Evolutionary conservation across 2,113 vertebrate species (phyloP), one percentile per base, ranked within the genome.

Genomic region (Centropus bengalensis): DNA sequence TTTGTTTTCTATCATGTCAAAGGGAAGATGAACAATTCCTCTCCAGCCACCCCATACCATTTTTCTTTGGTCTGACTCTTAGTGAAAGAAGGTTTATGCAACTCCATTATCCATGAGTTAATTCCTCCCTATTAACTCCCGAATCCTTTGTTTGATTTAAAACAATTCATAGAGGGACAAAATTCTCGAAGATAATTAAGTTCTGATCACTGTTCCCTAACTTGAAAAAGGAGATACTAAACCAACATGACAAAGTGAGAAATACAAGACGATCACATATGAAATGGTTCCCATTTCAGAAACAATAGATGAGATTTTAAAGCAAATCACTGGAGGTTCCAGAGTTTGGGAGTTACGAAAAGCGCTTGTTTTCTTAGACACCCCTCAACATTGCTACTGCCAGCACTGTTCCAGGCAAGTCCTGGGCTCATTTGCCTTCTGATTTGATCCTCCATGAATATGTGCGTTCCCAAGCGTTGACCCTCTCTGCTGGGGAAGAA

Each of bases 111-210:
- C 88, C 80, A 68, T 40, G 64, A 64, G 88, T 88, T 90, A 75
- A 52, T 70, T 94, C 79, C 86, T 95, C 71, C 73, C 90, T 90
- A 71, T 86, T 88, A 94, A 93, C 51, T 89, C 55, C 79, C 77
- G 85, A 93, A 89, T 49, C 30, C 42, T 90, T 82, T 82, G 67
- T 86, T 91, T 79, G 63, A 75, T 75, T 83, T 67, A 70, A 82
- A 62, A 67, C 64, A 88, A 86, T 88, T 81, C 90, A 91, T 85
- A 94, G 45, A 91, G 70, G 92, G 80, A 81, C 82, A 78, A 55
- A 91, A 93, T 67, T 88, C 90, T 93, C 94, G 59, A 70, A 95
- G 75, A 96, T 83, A 96, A 93, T 96, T 94, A 96, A 88, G 64
- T 44, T 91, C 88, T 52, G 38, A 88, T 74, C 42, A 36, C 42